Evolutionary conservation across 2,797 vertebrate species (phyloP).

Genomic region (Hafferia zeledoni): DNA sequence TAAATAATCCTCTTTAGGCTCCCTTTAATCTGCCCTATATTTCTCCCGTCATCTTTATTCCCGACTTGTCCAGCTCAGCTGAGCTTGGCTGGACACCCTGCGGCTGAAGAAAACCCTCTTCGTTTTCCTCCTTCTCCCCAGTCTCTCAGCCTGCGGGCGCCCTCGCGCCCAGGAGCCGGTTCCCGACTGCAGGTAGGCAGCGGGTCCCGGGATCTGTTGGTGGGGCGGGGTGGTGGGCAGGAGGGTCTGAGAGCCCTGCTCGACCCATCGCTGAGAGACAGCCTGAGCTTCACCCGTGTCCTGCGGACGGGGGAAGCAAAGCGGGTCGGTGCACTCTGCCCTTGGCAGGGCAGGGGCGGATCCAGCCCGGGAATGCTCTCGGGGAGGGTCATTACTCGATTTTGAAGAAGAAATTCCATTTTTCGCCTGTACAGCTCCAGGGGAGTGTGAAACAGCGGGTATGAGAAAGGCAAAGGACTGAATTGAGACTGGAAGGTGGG

Average conservation of each 20-base stretch:
- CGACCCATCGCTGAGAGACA: not conserved
- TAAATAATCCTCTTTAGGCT: constrained; percentile 34
- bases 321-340: not conserved
- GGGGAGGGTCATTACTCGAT: no score
- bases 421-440: not conserved
- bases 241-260: accelerated
- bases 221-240: accelerated
- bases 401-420: not conserved
- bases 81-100: not conserved
- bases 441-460: not conserved
- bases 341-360: no score
- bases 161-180: not conserved
- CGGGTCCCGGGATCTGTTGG: not conserved
- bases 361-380: not conserved
- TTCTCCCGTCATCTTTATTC: not conserved
- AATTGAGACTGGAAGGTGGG: not conserved
- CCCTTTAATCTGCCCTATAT: not conserved
- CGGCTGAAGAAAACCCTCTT: not conserved
- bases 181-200: constrained; percentile 4
- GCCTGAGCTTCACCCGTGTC: not conserved
- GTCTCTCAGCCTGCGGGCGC: not conserved
- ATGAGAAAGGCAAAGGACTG: not conserved
- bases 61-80: not conserved
- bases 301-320: not conserved
- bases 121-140: not conserved